Percentiles rank a stretch among this genome's conserved stretches.
These are phyloP conservation scores for Limosa lapponica DNA, from an alignment of 2,797 vertebrate genomes.

Conservation along the genomic window DNA sequence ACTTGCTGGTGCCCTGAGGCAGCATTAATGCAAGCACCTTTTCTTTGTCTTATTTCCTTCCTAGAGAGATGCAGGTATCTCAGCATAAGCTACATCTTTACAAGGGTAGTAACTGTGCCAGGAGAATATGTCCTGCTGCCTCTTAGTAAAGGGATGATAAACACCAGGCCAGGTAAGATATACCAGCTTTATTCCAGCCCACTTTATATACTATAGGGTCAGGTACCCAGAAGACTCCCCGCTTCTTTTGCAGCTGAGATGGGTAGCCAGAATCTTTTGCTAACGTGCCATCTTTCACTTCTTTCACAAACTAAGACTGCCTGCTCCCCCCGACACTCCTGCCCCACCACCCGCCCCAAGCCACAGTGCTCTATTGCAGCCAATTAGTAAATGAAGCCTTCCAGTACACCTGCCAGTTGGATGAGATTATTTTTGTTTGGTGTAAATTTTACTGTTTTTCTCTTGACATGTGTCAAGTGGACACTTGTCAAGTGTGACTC, in stretches of 20 bases:
- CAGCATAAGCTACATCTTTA: conserved; percentile 15
- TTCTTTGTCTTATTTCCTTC: conserved; percentile 73
- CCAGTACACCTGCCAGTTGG: neutral
- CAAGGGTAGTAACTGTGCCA: neutral
- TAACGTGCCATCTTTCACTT: neutral
- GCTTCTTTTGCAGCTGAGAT: neutral
- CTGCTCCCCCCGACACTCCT: accelerated
- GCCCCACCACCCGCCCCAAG: neutral
- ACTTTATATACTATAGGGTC: neutral
- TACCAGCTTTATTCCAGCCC: neutral
- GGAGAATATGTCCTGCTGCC: neutral
- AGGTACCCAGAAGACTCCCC: neutral
- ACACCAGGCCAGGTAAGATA: neutral
- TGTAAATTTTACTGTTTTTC: neutral
- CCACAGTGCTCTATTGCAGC: neutral
- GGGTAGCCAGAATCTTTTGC: neutral
- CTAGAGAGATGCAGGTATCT: conserved; percentile 55
- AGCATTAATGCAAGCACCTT: conserved; percentile 78
- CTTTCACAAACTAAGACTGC: neutral
- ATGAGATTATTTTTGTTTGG: neutral
- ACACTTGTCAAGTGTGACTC: neutral
- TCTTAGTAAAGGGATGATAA: neutral
- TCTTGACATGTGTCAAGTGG: neutral
- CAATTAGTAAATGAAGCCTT: neutral
- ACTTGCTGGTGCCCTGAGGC: conserved; percentile 75